Evolutionary conservation across 2,797 vertebrate species (phyloP).

Genomic region (Acrocephalus scirpaceus): DNA sequence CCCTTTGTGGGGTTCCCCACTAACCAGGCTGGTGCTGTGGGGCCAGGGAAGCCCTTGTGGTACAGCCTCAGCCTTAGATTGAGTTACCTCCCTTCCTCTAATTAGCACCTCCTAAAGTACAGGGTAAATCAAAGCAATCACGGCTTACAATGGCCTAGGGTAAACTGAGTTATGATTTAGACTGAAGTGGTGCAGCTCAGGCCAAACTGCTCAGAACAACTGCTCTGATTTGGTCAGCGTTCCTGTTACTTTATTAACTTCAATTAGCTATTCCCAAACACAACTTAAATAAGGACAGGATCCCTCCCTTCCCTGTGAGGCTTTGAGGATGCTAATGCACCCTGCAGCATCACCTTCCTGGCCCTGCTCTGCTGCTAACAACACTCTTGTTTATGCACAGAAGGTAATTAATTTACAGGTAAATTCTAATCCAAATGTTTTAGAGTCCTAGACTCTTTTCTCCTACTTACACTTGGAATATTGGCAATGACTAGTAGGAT

Average conservation of each 20-base stretch:
- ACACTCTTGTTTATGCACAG: background rate
- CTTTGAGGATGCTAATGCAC: background rate
- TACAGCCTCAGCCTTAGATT: background rate
- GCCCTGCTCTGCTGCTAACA: background rate
- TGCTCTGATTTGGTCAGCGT: background rate
- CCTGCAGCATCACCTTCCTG: background rate
- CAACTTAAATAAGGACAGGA: background rate
- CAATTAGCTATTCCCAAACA: background rate
- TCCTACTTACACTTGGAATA: background rate
- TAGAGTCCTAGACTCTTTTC: background rate
- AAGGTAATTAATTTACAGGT: background rate
- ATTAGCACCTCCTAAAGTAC: slow-evolving; percentile 16
- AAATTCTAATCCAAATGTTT: background rate
- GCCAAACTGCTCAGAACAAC: background rate
- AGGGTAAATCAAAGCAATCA: background rate
- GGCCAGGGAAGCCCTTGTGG: background rate
- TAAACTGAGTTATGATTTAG: background rate
- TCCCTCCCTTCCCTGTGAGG: background rate
- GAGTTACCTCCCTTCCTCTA: slow-evolving; percentile 24
- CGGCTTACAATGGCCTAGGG: background rate
- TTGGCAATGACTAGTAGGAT: background rate
- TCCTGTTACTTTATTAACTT: background rate
- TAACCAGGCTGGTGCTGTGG: background rate
- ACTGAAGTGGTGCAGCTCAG: background rate
- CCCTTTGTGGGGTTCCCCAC: background rate